Base-by-base conservation (phyloP, 37 sponge, comb jelly and placozoan genomes). In the Haliclona indistincta region DNA sequence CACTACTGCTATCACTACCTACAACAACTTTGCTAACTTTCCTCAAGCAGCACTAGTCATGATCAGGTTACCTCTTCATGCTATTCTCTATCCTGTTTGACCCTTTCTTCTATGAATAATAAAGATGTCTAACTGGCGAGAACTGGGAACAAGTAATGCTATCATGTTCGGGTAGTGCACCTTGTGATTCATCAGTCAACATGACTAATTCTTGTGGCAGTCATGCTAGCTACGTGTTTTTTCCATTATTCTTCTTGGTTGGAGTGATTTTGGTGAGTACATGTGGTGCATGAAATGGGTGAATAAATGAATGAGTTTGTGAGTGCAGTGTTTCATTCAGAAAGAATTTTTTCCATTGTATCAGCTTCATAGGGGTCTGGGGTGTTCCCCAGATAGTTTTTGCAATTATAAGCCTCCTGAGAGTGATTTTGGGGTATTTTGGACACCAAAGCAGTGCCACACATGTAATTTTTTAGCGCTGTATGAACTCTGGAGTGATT, bases 21-120 rank as follows among this genome's bases (percentile, higher is more conserved):
- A 88, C 77, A 93, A 93, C 82, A 93, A 88, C 61, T 93, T 93
- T 67, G 72, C 61, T 23, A 88, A 77, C n/a, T 93, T 93, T 55
- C 64, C 54, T 63, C 81, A 81, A 20, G 93, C 93, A 32, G 68
- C 88, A 54, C 80, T 93, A 19, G 76, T 93, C 29, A 68, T 93
- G 71, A 62, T 93, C 70, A 84, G 89, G 89, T 89, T 26, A 43
- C n/a, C n/a, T n/a, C n/a, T n/a, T n/a, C n/a, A n/a, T n/a, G n/a
- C n/a, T n/a, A n/a, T n/a, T n/a, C n/a, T n/a, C n/a, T n/a, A n/a
- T n/a, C n/a, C n/a, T n/a, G n/a, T n/a, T n/a, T n/a, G n/a, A n/a
- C n/a, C n/a, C n/a, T n/a, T n/a, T n/a, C n/a, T n/a, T n/a, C n/a
- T n/a, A n/a, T n/a, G n/a, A n/a, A n/a, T n/a, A n/a, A n/a, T n/a